Evolutionary conservation across 2,797 vertebrate genomes (phyloP), one percentile per base, ranked within the genome.

Genomic region (Cryptoprocta ferox): DNA sequence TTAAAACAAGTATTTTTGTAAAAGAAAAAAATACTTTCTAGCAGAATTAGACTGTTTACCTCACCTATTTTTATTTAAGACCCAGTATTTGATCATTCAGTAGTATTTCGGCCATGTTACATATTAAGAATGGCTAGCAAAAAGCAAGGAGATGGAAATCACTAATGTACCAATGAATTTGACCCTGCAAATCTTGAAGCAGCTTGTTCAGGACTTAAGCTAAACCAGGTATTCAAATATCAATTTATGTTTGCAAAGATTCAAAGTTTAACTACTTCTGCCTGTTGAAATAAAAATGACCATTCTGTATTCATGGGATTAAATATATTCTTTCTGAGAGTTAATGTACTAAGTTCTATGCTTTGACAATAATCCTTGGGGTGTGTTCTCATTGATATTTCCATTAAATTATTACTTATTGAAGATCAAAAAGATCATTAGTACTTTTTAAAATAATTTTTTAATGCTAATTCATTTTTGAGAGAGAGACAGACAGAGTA

Each of bases 271-370:
- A 80, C 90, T 88, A 32, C 28, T 76, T 85, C 68, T 86, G 26
- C 45, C 30, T 37, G 76, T 84, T 61, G 37, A 94, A 66, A 89
- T 92, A 88, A 95, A 94, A 81, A 70, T 26, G 85, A 65, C 19
- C 66, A 68, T 73, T 95, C 37, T 93, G 10, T 16, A 35, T 63
- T 82, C 63, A 45, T 70, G 32, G 11, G 18, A 70, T 48, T 59
- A 42, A 73, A 81, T 13, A 85, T 59, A 71, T 82, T 91, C 18
- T 59, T 92, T 89, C 45, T 76, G 32, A 82, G 21, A 78, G n/a
- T 73, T 63, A 86, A 65, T 76, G 19, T 24, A 59, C 10, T 91
- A 81, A 66, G 48, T 94, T 88, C 16, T 88, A 19, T 81, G 61
- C 28, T 93, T 95, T 89, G 39, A 81, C 24, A 76, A 53, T 48